Base-by-base conservation (phyloP, 2,797 vertebrate genomes). In the Tympanoctomys barrerae region DNA sequence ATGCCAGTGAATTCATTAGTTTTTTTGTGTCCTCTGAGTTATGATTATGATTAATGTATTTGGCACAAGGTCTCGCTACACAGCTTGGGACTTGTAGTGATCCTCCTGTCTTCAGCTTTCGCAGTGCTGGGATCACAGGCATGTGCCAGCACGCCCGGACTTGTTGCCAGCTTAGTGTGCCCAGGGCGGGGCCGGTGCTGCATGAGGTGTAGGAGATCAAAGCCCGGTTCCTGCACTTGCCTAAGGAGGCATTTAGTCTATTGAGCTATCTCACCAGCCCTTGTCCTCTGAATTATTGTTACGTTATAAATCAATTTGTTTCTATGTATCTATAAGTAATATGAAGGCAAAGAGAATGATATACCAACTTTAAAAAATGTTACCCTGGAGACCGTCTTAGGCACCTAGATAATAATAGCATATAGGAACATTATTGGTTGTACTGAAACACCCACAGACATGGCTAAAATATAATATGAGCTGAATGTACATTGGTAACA, bases 301-400 rank as follows among this genome's bases (percentile, higher is more conserved):
- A 91, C 26, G 82, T 90, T 79, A 59, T 59, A 94, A 90, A 46
- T 52, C 1, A 46, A 42, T 12, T 64, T 86, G 42, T 64, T 89
- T 24, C 64, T 70, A 11, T 92, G 21, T 61, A 79, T 46, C 33
- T 77, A n/a, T 59, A 22, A 52, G 75, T 90, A 94, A 81, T 68
- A 89, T 46, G 61, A 95, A 94, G 2, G 64, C 36, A 77, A 87
- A 90, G 39, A 93, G 52, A 91, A 85, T 64, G 80, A 39, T 26
- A 64, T 46, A 28, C 52, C 52, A 90, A 71, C 57, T 64, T 93
- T 6, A 54, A 90, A 95, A 92, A 90, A 42, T 52, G 73, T 18
- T 62, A 4, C 71, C n/a, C 80, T 68, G 59, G 81, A 88, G 66
- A 75, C 16, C 19, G 68, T 87, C 7, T 57, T 80, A 90, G 59